Evolutionary conservation across 2,888 invertebrate genomes (phyloP), one percentile per base, ranked within the genome.

Genomic region (Nebria salina): DNA sequence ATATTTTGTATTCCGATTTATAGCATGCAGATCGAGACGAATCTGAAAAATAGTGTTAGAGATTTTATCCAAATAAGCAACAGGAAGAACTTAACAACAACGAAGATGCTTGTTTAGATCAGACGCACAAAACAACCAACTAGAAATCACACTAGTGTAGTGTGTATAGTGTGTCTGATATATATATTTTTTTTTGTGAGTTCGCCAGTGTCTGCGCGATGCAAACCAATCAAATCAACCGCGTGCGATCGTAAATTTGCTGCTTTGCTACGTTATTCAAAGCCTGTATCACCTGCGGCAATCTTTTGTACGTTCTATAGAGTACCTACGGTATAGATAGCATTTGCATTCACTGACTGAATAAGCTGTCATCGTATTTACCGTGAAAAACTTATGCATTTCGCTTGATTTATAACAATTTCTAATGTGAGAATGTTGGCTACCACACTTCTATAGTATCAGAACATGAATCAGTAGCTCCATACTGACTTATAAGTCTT

Each of bases 281-380:
- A 65, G 75, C 11, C 65, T 42, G 54, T 75, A 75, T 80, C 75
- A 80, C 75, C 75, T 68, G 42, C 4, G 34, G 72, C 68, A 70
- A 75, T 75, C 78, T 78, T 9, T 66, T 43, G 20, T 43, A 20
- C 54, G 11, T 34, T 34, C 34, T 34, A 34, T 34, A 34, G 34
- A 34, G 34, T 34, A 34, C 34, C 34, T 34, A 34, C 34, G 13
- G 54, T 54, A 54, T 54, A 54, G 54, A 25, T 9, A 11, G 72
- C 42, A 80, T 75, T 75, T 75, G 75, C 75, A 75, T 80, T 72
- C 64, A 13, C 68, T 26, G 26, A 80, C 70, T 80, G 80, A 80
- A 80, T 80, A 80, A 80, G 80, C 80, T 75, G 80, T 80, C 80
- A 80, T 80, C 80, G 80, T 72, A 80, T 75, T 74, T 70, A 80